phyloP scores from a whole-genome alignment of 2,888 invertebrate genomes.

The Mongoloraphidia duomilia region DNA sequence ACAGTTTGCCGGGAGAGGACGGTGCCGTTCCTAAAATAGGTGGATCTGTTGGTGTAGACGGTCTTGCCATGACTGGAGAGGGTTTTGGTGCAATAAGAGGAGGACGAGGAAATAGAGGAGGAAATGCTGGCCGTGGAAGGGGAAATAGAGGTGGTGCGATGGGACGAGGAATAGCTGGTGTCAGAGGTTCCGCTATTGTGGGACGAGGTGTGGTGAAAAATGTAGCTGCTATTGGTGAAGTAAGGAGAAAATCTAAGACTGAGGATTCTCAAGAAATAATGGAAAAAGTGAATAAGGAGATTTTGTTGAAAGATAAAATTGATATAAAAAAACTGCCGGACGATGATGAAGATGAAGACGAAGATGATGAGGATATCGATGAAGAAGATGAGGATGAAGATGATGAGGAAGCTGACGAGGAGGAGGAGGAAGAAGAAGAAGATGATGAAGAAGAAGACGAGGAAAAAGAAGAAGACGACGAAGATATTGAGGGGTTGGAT shows the following conservation, averaged over 20 bases:
- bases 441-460: conserved; percentile 15
- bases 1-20: conserved; percentile 16
- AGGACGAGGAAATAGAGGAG: conserved; percentile 11
- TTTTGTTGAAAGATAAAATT: no score
- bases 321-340: conserved; percentile 12
- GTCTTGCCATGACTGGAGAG: conserved; percentile 2
- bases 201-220: no score
- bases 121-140: conserved; percentile 8
- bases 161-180: not conserved
- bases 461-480: conserved; percentile 16
- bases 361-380: conserved; percentile 27
- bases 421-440: conserved; percentile 25
- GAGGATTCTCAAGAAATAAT: conserved; percentile 9
- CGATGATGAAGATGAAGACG: conserved; percentile 28
- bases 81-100: conserved; percentile 15
- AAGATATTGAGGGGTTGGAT: conserved; percentile 9
- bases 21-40: conserved; percentile 17
- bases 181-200: conserved; percentile 5
- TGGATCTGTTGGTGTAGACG: conserved; percentile 14
- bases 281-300: conserved; percentile 19
- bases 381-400: conserved; percentile 27
- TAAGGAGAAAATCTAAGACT: conserved; percentile 8
- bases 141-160: conserved; percentile 8
- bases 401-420: conserved; percentile 27
- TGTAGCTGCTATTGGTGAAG: no score